Conservation (phyloP, 1,140 invertebrate genomes). For the Drosophila quadrilineata region DNA sequence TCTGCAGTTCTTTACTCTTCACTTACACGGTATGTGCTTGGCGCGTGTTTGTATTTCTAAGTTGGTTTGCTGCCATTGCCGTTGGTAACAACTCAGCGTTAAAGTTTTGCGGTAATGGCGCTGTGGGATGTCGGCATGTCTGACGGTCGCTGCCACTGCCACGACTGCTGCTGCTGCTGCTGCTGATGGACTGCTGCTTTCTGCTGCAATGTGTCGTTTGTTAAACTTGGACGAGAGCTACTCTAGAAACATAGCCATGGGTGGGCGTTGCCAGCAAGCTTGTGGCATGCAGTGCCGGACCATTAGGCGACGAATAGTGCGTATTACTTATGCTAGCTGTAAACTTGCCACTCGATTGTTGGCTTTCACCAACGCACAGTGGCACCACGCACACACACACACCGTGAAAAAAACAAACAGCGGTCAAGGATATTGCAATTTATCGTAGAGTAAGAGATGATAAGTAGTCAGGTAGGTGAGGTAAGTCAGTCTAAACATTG, state of each 20-base stretch:
- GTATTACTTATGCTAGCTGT: slow-evolving; percentile 76
- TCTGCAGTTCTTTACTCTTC: too few species aligned
- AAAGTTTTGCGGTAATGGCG: slow-evolving; percentile 77
- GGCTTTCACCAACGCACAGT: too few species aligned
- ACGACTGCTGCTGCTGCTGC: slow-evolving; percentile 39
- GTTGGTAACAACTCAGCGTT: slow-evolving; percentile 59
- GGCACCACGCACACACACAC: too few species aligned
- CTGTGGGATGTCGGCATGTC: slow-evolving; percentile 53
- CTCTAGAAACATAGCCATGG: neutral
- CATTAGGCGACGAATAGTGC: slow-evolving; percentile 65
- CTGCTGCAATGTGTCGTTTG: too few species aligned
- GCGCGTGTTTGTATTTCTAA: slow-evolving; percentile 75
- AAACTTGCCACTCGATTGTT: slow-evolving; percentile 68
- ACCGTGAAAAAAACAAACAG: too few species aligned
- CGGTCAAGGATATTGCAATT: too few species aligned
- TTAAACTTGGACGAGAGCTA: too few species aligned
- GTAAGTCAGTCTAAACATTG: too few species aligned
- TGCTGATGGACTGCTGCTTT: slow-evolving; percentile 36
- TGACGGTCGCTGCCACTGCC: slow-evolving; percentile 42
- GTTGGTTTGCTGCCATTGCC: slow-evolving; percentile 55
- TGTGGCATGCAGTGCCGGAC: slow-evolving; percentile 40
- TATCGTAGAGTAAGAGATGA: too few species aligned
- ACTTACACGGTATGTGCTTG: too few species aligned
- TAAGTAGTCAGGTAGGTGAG: too few species aligned
- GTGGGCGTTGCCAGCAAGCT: neutral